Evolutionary conservation across 2,888 invertebrate genomes (phyloP).

Genomic region (Zhuqinia jingwanae): DNA sequence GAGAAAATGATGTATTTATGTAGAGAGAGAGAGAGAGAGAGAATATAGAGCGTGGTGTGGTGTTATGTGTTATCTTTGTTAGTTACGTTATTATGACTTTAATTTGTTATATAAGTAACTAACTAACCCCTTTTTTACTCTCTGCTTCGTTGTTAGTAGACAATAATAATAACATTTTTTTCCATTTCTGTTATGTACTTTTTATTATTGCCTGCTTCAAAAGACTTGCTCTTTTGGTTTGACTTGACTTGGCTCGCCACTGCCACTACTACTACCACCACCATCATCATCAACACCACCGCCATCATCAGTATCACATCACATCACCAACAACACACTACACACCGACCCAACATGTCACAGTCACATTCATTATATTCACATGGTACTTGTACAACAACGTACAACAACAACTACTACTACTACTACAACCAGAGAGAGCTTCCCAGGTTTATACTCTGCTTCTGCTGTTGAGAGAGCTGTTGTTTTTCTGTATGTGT

Average conservation of each 20-base stretch:
- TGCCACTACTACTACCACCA: conserved; percentile 4
- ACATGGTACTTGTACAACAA: background rate
- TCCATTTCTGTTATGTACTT: conserved; percentile 17
- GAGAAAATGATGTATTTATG: conserved; percentile 18
- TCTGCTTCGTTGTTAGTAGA: too few species aligned
- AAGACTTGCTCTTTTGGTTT: conserved; percentile 32
- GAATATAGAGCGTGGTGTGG: background rate
- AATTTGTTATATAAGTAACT: conserved; percentile 64
- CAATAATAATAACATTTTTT: conserved; percentile 31
- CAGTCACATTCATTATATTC: conserved; percentile 60
- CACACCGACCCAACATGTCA: conserved; percentile 47
- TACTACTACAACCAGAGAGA: background rate
- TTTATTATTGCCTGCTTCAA: conserved; percentile 41
- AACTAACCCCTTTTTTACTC: conserved; percentile 58
- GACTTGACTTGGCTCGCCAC: conserved; percentile 55
- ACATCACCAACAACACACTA: too few species aligned
- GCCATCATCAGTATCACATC: conserved; percentile 44
- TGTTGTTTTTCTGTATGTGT: conserved; percentile 26
- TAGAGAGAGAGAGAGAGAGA: too few species aligned
- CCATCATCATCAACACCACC: conserved; percentile 15
- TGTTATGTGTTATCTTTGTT: conserved; percentile 59
- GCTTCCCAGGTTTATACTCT: background rate
- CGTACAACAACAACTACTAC: too few species aligned
- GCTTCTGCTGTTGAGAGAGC: conserved; percentile 5
- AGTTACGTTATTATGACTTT: conserved; percentile 64